phyloP scores from a whole-genome alignment of 2,888 invertebrate genomes.

The Zygogramma bicolorata region DNA sequence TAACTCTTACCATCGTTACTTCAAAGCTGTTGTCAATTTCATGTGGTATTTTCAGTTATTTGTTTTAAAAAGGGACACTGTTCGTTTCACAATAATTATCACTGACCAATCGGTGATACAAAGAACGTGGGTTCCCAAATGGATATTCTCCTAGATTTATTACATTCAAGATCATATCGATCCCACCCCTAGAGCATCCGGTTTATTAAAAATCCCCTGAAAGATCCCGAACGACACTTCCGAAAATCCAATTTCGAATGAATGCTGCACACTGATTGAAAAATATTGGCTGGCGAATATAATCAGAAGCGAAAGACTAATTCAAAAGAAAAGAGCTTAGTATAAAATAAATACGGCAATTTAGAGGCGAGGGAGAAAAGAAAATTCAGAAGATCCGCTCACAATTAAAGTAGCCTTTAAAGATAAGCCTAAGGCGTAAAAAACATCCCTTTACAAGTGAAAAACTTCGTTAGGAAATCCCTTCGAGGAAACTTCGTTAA shows the following conservation, averaged over 20 bases:
- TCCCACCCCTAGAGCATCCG: not conserved
- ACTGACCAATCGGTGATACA: too few species aligned
- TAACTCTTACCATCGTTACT: too few species aligned
- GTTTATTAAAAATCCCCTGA: constrained; percentile 31
- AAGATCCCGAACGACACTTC: constrained; percentile 24
- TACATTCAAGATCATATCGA: not conserved
- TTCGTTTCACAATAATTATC: too few species aligned
- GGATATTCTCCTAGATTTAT: not conserved
- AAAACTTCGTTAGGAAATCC: constrained; percentile 64
- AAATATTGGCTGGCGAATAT: constrained; percentile 50
- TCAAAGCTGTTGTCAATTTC: too few species aligned
- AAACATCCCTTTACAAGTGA: constrained; percentile 64
- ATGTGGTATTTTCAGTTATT: too few species aligned
- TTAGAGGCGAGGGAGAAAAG: constrained; percentile 58
- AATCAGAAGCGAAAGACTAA: constrained; percentile 56
- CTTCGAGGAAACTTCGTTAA: constrained; percentile 63
- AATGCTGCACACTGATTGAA: constrained; percentile 45
- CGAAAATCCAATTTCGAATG: constrained; percentile 44
- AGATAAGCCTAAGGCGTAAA: constrained; percentile 67
- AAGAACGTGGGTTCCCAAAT: too few species aligned
- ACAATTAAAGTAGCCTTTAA: constrained; percentile 67
- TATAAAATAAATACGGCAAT: constrained; percentile 64
- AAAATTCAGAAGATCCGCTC: constrained; percentile 61
- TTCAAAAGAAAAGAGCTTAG: constrained; percentile 57
- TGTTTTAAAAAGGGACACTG: too few species aligned